Conservation (phyloP, 2,797 vertebrate species). For the Poeciliopsis paucimaculata region DNA sequence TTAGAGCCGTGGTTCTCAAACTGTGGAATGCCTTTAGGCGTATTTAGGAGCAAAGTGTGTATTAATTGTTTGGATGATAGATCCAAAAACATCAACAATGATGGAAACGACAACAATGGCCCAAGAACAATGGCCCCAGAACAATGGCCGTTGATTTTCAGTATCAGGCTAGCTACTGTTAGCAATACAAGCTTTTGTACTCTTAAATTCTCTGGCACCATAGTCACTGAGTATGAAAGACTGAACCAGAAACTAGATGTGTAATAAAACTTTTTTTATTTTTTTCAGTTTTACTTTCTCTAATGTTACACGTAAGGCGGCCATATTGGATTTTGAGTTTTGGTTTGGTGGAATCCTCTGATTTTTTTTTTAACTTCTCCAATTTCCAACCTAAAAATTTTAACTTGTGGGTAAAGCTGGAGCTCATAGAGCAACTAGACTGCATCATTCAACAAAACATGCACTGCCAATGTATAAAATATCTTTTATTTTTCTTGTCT, state of each 20-base stretch:
- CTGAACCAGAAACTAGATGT: neutral
- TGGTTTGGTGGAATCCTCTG: neutral
- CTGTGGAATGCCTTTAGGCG: neutral
- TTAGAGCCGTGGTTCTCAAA: neutral
- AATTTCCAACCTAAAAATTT: neutral
- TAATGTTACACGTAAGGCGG: neutral
- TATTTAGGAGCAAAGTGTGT: neutral
- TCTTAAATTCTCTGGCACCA: neutral
- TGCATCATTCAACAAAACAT: neutral
- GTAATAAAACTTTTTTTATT: neutral
- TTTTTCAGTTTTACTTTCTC: neutral
- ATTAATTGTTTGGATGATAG: neutral
- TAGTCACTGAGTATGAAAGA: neutral
- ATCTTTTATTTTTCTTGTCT: neutral
- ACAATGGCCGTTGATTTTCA: neutral
- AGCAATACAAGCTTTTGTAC: neutral
- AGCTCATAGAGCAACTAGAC: neutral
- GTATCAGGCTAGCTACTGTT: neutral
- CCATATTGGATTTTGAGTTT: neutral
- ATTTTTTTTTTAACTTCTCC: neutral
- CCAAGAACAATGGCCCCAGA: neutral
- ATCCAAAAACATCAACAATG: neutral
- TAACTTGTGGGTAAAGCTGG: neutral
- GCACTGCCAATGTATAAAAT: neutral
- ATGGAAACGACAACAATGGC: neutral